These are phyloP conservation scores for Trematomus loennbergii DNA, from an alignment of 2,113 vertebrate species.

Conservation along the genomic window DNA sequence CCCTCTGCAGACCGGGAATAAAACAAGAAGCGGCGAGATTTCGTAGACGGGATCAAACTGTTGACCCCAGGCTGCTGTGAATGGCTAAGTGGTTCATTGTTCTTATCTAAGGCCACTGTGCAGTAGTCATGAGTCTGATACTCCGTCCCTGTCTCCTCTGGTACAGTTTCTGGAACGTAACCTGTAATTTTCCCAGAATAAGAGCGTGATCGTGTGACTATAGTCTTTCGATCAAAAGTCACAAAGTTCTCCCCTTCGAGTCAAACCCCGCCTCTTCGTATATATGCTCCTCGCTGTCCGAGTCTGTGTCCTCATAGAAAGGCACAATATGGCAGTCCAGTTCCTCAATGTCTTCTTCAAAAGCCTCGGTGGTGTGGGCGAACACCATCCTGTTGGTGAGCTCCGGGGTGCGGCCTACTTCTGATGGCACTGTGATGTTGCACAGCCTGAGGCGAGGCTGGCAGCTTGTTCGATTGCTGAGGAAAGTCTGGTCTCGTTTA, in stretches of 20 bases:
- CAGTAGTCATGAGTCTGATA: slow-evolving; percentile 81
- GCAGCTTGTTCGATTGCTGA: slow-evolving; percentile 79
- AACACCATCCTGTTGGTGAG: slow-evolving; percentile 85
- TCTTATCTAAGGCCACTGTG: slow-evolving; percentile 82
- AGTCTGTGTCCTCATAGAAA: slow-evolving; percentile 84
- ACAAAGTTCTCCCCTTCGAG: slow-evolving; percentile 87
- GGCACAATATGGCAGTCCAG: slow-evolving; percentile 87
- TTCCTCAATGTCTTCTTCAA: slow-evolving; percentile 87
- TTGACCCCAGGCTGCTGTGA: slow-evolving; percentile 79
- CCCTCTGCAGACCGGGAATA: slow-evolving; percentile 92
- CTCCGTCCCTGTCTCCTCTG: slow-evolving; percentile 92
- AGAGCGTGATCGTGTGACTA: slow-evolving; percentile 90
- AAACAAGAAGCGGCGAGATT: slow-evolving; percentile 88
- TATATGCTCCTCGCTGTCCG: slow-evolving; percentile 86
- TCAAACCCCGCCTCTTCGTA: slow-evolving; percentile 84
- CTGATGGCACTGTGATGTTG: slow-evolving; percentile 85
- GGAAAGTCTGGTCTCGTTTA: slow-evolving; percentile 70
- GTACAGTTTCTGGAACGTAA: slow-evolving; percentile 96
- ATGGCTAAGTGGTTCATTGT: slow-evolving; percentile 64
- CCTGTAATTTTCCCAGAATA: slow-evolving; percentile 93
- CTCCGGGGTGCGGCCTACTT: slow-evolving; percentile 81
- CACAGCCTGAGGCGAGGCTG: slow-evolving; percentile 85
- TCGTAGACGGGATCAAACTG: slow-evolving; percentile 82
- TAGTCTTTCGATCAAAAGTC: slow-evolving; percentile 86
- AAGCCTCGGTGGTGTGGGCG: slow-evolving; percentile 85